Evolutionary conservation across 2,888 invertebrate genomes (phyloP).

Genomic region (Drosophila anomalata): DNA sequence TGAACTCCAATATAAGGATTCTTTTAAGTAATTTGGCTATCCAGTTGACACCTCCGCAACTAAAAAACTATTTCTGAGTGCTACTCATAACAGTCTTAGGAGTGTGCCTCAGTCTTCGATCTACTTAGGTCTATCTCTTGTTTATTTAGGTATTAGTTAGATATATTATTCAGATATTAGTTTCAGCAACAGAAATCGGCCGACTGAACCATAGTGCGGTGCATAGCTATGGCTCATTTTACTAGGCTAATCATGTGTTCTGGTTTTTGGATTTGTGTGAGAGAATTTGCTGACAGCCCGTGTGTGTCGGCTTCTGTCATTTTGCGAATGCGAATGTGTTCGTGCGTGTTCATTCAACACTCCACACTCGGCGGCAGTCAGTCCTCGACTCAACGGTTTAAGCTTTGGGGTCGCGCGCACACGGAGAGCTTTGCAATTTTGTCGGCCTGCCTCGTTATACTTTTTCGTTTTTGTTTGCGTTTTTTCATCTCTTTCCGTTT

Average conservation of each 20-base stretch:
- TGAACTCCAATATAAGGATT: not conserved
- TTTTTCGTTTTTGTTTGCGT: conserved; percentile 41
- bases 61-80: no score
- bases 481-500: conserved; percentile 31
- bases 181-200: not conserved
- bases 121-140: no score
- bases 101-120: no score
- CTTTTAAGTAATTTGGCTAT: no score
- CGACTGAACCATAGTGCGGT: no score
- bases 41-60: no score
- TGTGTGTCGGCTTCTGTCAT: conserved; percentile 10
- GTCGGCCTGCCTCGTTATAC: conserved; percentile 52
- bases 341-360: conserved; percentile 78
- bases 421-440: conserved; percentile 76
- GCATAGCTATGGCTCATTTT: conserved; percentile 50
- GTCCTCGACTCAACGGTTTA: conserved; percentile 21
- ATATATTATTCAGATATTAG: not conserved
- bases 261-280: conserved; percentile 77
- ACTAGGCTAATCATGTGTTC: conserved; percentile 83
- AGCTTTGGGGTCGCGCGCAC: conserved; percentile 50
- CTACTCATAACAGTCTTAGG: no score
- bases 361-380: conserved; percentile 30
- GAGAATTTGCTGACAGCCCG: conserved; percentile 45
- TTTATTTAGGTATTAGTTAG: no score
- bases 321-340: conserved; percentile 5